Base-by-base conservation (phyloP, 23 tunicate genomes). In the Botrylloides violaceus region DNA sequence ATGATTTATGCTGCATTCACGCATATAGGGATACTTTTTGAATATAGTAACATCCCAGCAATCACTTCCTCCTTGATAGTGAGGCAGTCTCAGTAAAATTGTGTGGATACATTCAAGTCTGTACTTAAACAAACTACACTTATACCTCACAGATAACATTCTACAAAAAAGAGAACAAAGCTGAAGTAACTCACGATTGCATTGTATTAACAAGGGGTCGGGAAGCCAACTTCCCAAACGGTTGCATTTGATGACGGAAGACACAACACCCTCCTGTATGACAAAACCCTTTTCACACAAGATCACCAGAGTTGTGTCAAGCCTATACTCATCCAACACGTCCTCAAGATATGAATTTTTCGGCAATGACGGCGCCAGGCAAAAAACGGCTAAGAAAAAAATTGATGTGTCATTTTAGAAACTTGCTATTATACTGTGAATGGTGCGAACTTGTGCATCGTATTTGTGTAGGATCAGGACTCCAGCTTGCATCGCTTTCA, bases 211-310 rank as follows among this genome's bases (percentile, higher is more conserved):
- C 15, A 23, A 2, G 29, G 70, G 59, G 66, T 78, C 76, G 21
- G 83, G 83, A 0, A 3, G 21, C 83, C 83, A 78, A 35, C 34
- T 68, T 20, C 65, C 76, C 21, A 28, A 9, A 24, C 3, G 19
- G 21, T 32, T 19, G 24, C 83, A 78, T 33, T 68, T 66, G n/a
- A 78, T 78, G 23, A 36, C 21, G 12, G 49, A n/a, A 64, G 62
- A 65, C 6, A 70, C 1, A n/a, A 77, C 73, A 3, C 61, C 33
- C 23, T 65, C 39, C 22, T 26, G 5, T 31, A 32, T 56, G 19
- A 65, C 26, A 68, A 37, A 68, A 4, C 74, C 74, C 12, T 68
- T 36, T 23, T 68, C 74, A 2, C 74, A 68, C 7, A 24, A 7
- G 9, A 68, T 37, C 23, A 43, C 37, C 4, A 68, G 22, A 32